These are phyloP conservation scores for Drosophila birchii DNA, from an alignment of 2,888 invertebrate genomes.

Conservation along the genomic window DNA sequence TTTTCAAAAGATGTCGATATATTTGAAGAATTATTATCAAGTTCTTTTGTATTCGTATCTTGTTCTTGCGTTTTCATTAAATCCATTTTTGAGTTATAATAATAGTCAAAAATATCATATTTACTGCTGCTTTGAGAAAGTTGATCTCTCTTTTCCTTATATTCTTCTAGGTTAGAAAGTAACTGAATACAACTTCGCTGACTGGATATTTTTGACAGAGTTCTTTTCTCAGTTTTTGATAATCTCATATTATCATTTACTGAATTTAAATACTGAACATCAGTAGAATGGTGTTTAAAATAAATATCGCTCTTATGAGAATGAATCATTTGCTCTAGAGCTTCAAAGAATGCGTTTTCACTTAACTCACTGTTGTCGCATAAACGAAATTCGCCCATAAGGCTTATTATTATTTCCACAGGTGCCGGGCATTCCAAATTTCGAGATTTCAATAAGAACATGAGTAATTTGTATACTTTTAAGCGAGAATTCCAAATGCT, in stretches of 20 bases:
- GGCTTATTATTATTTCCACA: constrained; percentile 21
- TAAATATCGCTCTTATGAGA: constrained; percentile 23
- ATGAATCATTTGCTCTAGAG: constrained; percentile 20
- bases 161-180: neutral
- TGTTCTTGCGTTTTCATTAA: neutral
- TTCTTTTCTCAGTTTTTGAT: neutral
- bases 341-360: neutral
- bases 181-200: neutral
- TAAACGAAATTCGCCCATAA: constrained; percentile 19
- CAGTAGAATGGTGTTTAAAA: constrained; percentile 5
- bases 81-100: neutral
- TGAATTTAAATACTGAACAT: neutral
- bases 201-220: neutral
- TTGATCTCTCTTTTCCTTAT: neutral
- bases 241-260: neutral
- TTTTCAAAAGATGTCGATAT: too few species aligned
- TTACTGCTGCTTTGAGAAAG: neutral
- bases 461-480: constrained; percentile 20
- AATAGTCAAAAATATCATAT: too few species aligned
- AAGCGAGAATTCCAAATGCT: constrained; percentile 2
- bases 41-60: neutral
- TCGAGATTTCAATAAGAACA: constrained; percentile 17
- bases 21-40: neutral
- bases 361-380: constrained; percentile 7
- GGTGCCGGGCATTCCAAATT: constrained; percentile 24